Evolutionary conservation across 2,113 vertebrate genomes (phyloP), one percentile per base, ranked within the genome.

Genomic region (Malurus cyaneus): DNA sequence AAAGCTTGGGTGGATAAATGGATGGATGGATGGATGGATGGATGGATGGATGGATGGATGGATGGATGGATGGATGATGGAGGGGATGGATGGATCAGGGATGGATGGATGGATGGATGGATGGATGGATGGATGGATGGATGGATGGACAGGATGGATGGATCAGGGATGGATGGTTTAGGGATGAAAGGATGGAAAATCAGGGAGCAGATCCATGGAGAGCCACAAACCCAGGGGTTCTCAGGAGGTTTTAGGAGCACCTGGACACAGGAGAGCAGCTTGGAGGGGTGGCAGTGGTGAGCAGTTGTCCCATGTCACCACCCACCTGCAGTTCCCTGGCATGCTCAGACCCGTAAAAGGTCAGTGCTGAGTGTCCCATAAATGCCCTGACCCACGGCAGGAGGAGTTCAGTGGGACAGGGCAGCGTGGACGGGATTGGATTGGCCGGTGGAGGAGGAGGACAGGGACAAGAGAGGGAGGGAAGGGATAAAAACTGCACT

Each of bases 181-280:
- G 36, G 36, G 36, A 36, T 88, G 83, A 36, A 76, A 77, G 77
- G 73, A 39, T 53, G 92, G 91, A 93, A 94, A 96, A 90, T 18
- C 54, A 82, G 70, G 61, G 90, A 93, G 89, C 19, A 83, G 65
- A 60, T 65, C 79, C 88, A 62, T 0, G 15, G 88, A 92, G 66
- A 94, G 83, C n/a, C 88, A 42, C 46, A 80, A 80, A 89, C 39
- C 70, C 53, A 19, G 80, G 76, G 14, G 73, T 31, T 93, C 88
- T 77, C 89, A 52, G 90, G 91, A 71, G 50, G 19, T 78, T 85
- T 91, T 72, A 42, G 89, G 89, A n/a, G 36, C 17, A 41, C 32
- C 73, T 78, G 87, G 47, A 82, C 28, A 54, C 57, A 39, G 57
- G 4, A 46, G 79, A 64, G 76, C 54, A 81, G 65, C 65, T 67